Conservation (phyloP, 2,113 vertebrate species). For the Fukomys damarensis region DNA sequence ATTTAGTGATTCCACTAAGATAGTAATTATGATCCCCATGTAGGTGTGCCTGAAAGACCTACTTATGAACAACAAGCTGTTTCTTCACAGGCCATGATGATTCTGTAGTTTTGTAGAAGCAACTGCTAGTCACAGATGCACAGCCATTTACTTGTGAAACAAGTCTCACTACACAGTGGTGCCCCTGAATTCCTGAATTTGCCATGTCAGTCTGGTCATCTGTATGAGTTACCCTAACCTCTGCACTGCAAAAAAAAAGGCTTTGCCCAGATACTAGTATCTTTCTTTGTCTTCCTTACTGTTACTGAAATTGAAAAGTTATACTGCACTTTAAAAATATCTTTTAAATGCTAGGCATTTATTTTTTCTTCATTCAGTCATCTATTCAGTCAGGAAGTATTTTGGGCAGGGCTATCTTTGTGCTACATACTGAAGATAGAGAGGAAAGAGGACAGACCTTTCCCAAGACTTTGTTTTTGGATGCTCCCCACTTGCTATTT, state of each 20-base stretch:
- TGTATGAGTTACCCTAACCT: neutral
- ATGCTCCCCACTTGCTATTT: neutral
- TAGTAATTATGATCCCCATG: neutral
- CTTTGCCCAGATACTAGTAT: neutral
- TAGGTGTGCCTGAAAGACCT: slow-evolving; percentile 41
- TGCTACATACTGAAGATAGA: neutral
- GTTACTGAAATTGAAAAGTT: neutral
- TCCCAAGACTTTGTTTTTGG: neutral
- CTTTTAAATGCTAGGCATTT: neutral
- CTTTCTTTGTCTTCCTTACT: neutral
- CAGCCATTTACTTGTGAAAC: neutral
- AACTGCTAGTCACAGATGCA: neutral
- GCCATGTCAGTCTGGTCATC: neutral
- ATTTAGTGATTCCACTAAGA: neutral
- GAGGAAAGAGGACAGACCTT: neutral
- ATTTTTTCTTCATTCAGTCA: neutral
- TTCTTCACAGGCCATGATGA: neutral
- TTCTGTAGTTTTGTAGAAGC: slow-evolving; percentile 49
- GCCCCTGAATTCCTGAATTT: neutral
- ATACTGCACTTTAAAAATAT: neutral
- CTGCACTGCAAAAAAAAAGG: neutral
- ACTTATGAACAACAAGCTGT: neutral
- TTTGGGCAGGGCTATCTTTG: neutral
- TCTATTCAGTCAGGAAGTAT: neutral
- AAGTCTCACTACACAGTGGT: slow-evolving; percentile 1